phyloP scores from a whole-genome alignment of 2,113 vertebrate genomes.

The Sinosuthora webbiana region DNA sequence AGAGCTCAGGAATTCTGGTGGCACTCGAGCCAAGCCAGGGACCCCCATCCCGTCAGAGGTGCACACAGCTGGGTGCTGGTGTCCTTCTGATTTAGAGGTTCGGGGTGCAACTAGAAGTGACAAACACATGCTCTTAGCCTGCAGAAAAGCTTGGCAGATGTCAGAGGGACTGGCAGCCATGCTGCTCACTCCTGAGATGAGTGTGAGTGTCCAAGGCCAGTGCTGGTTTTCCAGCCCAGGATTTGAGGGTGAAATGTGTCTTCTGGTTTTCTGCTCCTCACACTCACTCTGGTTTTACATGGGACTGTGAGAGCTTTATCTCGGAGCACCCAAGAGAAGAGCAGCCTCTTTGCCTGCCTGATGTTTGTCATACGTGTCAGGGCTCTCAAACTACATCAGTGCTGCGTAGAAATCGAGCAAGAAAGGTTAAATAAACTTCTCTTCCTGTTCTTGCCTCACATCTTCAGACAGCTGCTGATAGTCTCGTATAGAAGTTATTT shows the following conservation, averaged over 20 bases:
- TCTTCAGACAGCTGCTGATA: constrained; percentile 31
- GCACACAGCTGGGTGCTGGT: neutral
- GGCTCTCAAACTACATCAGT: neutral
- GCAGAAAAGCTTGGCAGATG: neutral
- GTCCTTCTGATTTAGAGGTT: neutral
- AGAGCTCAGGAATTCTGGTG: neutral
- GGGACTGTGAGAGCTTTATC: neutral
- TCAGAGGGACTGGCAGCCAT: neutral
- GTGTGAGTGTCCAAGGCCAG: neutral
- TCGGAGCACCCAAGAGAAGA: neutral
- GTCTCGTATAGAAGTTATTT: neutral
- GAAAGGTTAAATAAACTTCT: constrained; percentile 26
- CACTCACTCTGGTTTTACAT: neutral
- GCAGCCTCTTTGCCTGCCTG: neutral
- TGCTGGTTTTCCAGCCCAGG: accelerated
- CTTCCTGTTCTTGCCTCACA: neutral
- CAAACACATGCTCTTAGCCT: accelerated
- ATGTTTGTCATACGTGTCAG: constrained; percentile 7
- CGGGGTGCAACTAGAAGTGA: neutral
- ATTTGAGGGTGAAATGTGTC: neutral
- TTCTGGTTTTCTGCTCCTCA: neutral
- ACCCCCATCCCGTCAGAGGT: neutral
- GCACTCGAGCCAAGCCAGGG: accelerated
- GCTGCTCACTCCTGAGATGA: neutral
- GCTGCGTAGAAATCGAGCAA: neutral